These are phyloP conservation scores for Lontra canadensis DNA, from an alignment of 2,113 vertebrate genomes.

Conservation along the genomic window DNA sequence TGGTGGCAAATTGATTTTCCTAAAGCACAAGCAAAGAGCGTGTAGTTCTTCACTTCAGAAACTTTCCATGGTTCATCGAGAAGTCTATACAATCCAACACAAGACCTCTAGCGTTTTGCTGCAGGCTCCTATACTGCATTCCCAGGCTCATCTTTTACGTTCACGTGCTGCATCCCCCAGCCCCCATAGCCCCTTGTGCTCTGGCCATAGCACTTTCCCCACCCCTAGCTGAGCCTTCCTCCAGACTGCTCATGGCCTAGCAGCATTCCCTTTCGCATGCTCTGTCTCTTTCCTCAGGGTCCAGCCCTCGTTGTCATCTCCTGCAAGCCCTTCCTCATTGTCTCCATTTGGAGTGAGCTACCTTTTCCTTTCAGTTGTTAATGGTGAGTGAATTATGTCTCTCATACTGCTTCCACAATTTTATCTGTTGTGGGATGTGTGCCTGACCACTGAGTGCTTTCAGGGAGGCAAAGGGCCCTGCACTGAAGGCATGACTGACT, in stretches of 20 bases:
- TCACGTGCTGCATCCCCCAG: rapidly evolving
- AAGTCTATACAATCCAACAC: not conserved
- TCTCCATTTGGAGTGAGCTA: not conserved
- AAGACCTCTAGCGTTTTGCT: no score
- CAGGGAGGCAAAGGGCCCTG: not conserved
- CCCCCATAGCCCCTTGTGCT: rapidly evolving
- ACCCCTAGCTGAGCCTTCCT: not conserved
- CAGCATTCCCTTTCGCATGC: not conserved
- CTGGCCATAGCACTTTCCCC: rapidly evolving
- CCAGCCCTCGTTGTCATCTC: not conserved
- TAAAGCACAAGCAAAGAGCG: not conserved
- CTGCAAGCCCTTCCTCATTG: not conserved
- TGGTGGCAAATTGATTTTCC: not conserved
- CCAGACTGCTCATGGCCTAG: not conserved
- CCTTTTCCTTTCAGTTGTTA: not conserved
- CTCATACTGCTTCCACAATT: rapidly evolving
- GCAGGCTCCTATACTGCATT: rapidly evolving
- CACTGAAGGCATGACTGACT: not conserved
- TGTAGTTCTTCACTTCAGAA: not conserved
- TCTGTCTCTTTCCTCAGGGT: not conserved
- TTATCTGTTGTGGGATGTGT: not conserved
- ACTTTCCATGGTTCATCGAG: not conserved
- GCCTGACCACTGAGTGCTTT: not conserved
- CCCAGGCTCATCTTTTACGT: rapidly evolving
- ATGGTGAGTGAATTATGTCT: not conserved